Percentiles rank a stretch among this genome's conserved stretches.
Conservation (phyloP, 2,888 invertebrate genomes). For the Lasioglossum morio region DNA sequence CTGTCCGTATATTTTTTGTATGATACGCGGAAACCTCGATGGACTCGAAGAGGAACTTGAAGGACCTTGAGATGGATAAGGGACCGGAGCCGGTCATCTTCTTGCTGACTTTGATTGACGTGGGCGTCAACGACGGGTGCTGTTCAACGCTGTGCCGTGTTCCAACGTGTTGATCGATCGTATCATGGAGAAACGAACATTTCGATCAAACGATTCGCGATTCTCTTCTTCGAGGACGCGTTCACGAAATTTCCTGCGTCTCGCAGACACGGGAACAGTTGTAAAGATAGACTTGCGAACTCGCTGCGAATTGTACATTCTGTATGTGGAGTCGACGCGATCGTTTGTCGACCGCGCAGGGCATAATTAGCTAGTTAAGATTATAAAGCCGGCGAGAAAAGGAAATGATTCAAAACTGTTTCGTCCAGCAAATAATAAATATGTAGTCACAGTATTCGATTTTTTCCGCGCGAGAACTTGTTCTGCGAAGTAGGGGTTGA, state of each 20-base stretch:
- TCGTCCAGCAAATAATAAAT: constrained; percentile 29
- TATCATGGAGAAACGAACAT: not conserved
- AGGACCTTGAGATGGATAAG: not conserved
- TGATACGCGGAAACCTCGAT: constrained; percentile 45
- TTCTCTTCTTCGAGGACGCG: not conserved
- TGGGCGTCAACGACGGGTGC: constrained; percentile 58
- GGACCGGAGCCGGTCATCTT: not conserved
- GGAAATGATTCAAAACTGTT: constrained; percentile 5
- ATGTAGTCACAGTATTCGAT: constrained; percentile 54
- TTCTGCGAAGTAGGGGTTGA: not conserved
- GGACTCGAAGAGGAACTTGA: not conserved
- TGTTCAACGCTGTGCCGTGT: not conserved
- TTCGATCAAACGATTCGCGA: constrained; percentile 24
- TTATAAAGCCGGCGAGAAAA: not conserved
- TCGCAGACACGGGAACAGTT: not conserved
- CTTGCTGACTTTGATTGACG: constrained; percentile 30
- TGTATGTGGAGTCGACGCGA: constrained; percentile 1
- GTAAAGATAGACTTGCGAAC: not conserved
- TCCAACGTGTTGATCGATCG: not conserved
- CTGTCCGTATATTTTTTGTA: constrained; percentile 68
- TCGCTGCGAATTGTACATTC: constrained; percentile 31
- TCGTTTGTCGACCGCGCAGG: constrained; percentile 26
- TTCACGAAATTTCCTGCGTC: not conserved
- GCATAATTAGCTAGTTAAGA: constrained; percentile 49
- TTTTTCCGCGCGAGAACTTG: constrained; percentile 33